Conservation (phyloP, 2,797 vertebrate genomes). For the Micropoecilia bifurca region DNA sequence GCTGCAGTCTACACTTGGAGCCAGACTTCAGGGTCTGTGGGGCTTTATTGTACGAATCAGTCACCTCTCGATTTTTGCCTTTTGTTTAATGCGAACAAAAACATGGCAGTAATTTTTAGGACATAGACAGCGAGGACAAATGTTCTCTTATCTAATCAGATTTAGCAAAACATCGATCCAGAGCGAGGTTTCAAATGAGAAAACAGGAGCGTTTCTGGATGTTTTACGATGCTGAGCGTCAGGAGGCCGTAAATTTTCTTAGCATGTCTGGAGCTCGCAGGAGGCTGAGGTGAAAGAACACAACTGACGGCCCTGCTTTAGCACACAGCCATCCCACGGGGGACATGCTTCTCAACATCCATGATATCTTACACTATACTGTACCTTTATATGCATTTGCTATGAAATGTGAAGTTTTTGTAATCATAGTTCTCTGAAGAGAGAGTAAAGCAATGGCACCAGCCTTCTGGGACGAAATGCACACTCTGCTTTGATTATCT, state of each 20-base stretch:
- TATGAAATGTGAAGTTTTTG: constrained; percentile 41
- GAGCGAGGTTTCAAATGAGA: constrained; percentile 26
- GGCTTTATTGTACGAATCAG: constrained; percentile 56
- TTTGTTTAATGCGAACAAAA: constrained; percentile 55
- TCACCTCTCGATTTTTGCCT: constrained; percentile 34
- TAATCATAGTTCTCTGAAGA: constrained; percentile 38
- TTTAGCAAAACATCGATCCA: constrained; percentile 54
- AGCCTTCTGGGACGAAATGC: constrained; percentile 29
- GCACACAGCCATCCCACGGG: constrained; percentile 27
- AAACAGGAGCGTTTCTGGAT: constrained; percentile 22
- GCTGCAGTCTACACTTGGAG: constrained; percentile 14
- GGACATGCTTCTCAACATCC: constrained; percentile 32
- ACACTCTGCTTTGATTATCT: constrained; percentile 21
- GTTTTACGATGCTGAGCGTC: constrained; percentile 34
- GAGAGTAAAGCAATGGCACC: constrained; percentile 49
- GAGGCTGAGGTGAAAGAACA: neutral
- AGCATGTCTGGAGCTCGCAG: constrained; percentile 19
- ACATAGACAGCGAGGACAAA: constrained; percentile 41
- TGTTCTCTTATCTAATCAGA: constrained; percentile 41
- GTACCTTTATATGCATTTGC: constrained; percentile 39
- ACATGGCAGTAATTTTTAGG: constrained; percentile 42
- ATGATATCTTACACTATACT: constrained; percentile 29
- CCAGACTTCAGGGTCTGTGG: constrained; percentile 40
- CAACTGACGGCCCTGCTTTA: constrained; percentile 7
- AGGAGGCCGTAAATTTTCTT: constrained; percentile 25